These are phyloP conservation scores for Chydorus sphaericus DNA, from an alignment of 2,888 invertebrate genomes.

Conservation along the genomic window DNA sequence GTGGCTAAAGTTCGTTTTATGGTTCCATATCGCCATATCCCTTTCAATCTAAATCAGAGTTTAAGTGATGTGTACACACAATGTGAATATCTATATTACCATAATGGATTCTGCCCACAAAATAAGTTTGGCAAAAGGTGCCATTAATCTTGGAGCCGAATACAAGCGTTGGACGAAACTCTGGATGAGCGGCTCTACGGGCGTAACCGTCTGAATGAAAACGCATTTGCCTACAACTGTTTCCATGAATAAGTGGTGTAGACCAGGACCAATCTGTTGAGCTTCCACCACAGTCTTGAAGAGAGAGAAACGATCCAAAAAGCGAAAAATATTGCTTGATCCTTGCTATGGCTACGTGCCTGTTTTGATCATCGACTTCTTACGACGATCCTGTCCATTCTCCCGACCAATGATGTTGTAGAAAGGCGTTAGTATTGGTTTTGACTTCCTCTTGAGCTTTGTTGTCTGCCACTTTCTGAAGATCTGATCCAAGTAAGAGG, in stretches of 20 bases:
- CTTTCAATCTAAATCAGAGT: conserved; percentile 50
- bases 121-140: conserved; percentile 46
- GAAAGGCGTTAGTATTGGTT: too few relatives aligned
- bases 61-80: too few relatives aligned
- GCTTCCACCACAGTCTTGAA: conserved; percentile 45
- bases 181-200: conserved; percentile 58
- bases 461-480: neutral
- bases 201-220: conserved; percentile 62
- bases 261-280: conserved; percentile 36
- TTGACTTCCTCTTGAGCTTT: too few relatives aligned
- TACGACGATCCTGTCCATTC: conserved; percentile 36
- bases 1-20: conserved; percentile 53
- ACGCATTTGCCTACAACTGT: conserved; percentile 33
- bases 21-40: conserved; percentile 75
- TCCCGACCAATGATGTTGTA: conserved; percentile 37
- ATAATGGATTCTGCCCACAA: conserved; percentile 46
- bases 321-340: conserved; percentile 48
- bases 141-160: conserved; percentile 40
- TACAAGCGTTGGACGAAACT: conserved; percentile 63
- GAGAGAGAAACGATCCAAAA: conserved; percentile 41
- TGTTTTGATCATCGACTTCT: conserved; percentile 31
- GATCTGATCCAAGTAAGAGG: conserved; percentile 33
- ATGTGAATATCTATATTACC: conserved; percentile 23
- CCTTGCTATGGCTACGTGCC: conserved; percentile 44
- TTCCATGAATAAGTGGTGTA: conserved; percentile 33